A percentile compares a stretch with the other conserved stretches of the same genome.
phyloP scores from a whole-genome alignment of 23 tunicate species.

The Styela clava region DNA sequence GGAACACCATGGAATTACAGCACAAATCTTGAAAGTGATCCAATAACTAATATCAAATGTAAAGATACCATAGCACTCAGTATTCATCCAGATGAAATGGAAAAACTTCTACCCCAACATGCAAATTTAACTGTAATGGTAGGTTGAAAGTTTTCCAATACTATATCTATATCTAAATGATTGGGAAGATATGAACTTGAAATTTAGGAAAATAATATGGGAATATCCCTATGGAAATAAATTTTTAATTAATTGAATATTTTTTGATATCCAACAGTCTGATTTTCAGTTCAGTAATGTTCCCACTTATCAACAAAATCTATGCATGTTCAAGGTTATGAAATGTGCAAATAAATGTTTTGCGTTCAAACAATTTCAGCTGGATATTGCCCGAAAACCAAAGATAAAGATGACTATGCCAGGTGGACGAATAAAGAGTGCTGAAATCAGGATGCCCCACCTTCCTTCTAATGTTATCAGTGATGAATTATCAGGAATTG shows the following conservation, averaged over 20 bases:
- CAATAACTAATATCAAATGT: slow-evolving; percentile 43
- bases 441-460: slow-evolving; percentile 30
- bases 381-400: background rate
- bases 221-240: no score
- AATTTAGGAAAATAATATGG: no score
- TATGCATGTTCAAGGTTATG: no score
- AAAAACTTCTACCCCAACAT: slow-evolving; percentile 18
- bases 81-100: slow-evolving; percentile 38
- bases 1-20: slow-evolving; percentile 58
- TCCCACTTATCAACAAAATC: no score
- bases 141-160: background rate
- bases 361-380: no score
- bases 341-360: no score
- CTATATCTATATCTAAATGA: background rate
- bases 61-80: slow-evolving; percentile 28
- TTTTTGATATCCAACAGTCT: no score
- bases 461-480: slow-evolving; percentile 19
- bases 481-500: slow-evolving; percentile 19
- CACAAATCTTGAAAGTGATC: slow-evolving; percentile 49
- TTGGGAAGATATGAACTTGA: background rate
- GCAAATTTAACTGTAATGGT: slow-evolving; percentile 5
- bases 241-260: no score
- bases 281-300: no score
- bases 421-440: slow-evolving; percentile 31
- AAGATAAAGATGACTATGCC: slow-evolving; percentile 26